A percentile compares a stretch with the other conserved stretches of the same genome.
Conservation (phyloP, 2,113 vertebrate genomes). For the Nymphicus hollandicus region DNA sequence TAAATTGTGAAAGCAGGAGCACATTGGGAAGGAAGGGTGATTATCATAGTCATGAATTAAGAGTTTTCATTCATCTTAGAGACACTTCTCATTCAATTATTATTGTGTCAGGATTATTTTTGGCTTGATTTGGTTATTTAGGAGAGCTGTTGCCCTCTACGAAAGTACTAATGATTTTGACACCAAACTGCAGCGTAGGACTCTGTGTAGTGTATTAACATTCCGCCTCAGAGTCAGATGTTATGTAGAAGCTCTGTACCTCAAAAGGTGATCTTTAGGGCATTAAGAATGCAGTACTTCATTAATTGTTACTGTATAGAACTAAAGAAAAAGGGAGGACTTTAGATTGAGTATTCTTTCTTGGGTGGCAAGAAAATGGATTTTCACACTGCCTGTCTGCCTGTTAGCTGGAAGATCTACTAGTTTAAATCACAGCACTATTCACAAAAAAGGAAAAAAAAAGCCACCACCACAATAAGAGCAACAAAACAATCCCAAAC, state of each 20-base stretch:
- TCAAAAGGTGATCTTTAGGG: not conserved
- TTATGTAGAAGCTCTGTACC: not conserved
- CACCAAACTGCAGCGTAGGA: not conserved
- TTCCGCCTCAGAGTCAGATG: not conserved
- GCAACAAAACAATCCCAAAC: not conserved
- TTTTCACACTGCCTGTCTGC: conserved; percentile 1
- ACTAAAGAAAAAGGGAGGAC: not conserved
- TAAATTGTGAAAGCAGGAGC: not conserved
- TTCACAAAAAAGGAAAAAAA: not conserved
- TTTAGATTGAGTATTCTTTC: not conserved
- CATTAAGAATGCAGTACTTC: not conserved
- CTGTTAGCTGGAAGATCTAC: not conserved
- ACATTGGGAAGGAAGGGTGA: not conserved
- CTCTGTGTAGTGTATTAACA: not conserved
- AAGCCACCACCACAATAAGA: not conserved
- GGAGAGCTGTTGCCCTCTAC: not conserved
- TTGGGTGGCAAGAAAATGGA: not conserved
- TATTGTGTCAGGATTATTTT: not conserved
- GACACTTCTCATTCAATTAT: not conserved
- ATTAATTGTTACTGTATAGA: not conserved
- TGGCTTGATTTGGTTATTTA: not conserved
- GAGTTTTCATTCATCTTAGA: not conserved
- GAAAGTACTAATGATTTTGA: not conserved
- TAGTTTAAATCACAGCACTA: conserved; percentile 4
- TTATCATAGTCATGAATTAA: conserved; percentile 2